Percentiles rank a stretch among this genome's conserved stretches.
These are phyloP conservation scores for Thamnophis sirtalis DNA, from an alignment of 2,113 vertebrate species.

Conservation along the genomic window DNA sequence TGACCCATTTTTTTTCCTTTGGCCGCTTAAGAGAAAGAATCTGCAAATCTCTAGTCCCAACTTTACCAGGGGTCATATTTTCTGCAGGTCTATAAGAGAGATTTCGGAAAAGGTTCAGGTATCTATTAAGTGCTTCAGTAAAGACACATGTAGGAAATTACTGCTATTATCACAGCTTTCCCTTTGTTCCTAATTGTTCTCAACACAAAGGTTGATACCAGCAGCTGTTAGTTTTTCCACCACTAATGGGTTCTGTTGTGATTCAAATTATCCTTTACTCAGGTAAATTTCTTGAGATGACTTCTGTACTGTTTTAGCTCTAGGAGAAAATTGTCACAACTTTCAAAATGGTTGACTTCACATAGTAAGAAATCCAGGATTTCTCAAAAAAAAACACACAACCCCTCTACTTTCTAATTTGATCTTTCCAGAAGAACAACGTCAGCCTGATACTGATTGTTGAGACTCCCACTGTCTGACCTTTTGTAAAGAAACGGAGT, in stretches of 20 bases:
- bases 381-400: not conserved
- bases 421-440: not conserved
- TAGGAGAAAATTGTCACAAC: not conserved
- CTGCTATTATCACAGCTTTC: not conserved
- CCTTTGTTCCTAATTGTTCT: not conserved
- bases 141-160: not conserved
- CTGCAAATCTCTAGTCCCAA: not conserved
- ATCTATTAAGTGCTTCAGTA: not conserved
- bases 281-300: not conserved
- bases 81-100: not conserved
- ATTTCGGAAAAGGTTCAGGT: not conserved
- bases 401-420: not conserved
- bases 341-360: not conserved
- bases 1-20: not conserved
- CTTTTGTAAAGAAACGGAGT: not conserved
- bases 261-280: not conserved
- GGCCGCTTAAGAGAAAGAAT: not conserved
- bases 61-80: not conserved
- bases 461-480: not conserved
- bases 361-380: not conserved
- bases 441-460: not conserved
- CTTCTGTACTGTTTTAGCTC: not conserved
- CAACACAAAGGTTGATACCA: not conserved
- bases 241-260: not conserved
- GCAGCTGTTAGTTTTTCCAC: not conserved